A percentile compares a stretch with the other conserved stretches of the same genome.
phyloP scores from a whole-genome alignment of 2,797 vertebrate genomes.

The Acanthurus tractus region DNA sequence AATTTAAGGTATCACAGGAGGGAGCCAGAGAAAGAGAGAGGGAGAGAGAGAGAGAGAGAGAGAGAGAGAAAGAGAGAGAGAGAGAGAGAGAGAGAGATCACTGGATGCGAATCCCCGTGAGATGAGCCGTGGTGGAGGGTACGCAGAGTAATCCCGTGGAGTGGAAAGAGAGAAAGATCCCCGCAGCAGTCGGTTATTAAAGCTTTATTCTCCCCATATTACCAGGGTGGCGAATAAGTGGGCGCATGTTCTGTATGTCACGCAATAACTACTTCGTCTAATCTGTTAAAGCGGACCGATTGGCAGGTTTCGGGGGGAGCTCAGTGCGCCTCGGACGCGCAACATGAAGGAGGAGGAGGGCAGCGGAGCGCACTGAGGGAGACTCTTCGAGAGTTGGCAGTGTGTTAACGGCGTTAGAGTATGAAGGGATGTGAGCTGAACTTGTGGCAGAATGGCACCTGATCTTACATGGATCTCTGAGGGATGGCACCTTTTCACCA shows the following conservation, averaged over 20 bases:
- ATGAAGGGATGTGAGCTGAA: conserved; percentile 67
- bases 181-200: conserved; percentile 48
- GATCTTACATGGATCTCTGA: conserved; percentile 63
- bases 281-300: conserved; percentile 7
- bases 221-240: conserved; percentile 35
- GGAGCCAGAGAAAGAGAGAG: neutral
- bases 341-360: conserved; percentile 42
- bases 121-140: conserved; percentile 44
- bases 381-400: conserved; percentile 38
- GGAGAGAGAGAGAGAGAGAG: conserved; percentile 13
- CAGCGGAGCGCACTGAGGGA: conserved; percentile 40
- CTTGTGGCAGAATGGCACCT: conserved; percentile 74
- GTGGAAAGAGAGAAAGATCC: conserved; percentile 39
- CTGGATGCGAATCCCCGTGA: conserved; percentile 16
- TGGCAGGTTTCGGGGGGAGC: neutral
- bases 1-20: neutral
- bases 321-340: conserved; percentile 46
- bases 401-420: conserved; percentile 18
- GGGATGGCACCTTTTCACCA: conserved; percentile 83
- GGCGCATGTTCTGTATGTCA: conserved; percentile 23
- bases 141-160: conserved; percentile 58
- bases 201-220: conserved; percentile 42
- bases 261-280: conserved; percentile 20
- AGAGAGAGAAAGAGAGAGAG: conserved; percentile 18
- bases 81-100: conserved; percentile 29